Percentiles rank a stretch among this genome's conserved stretches.
Conservation (phyloP, 2,888 invertebrate genomes). For the Globia sparganii region DNA sequence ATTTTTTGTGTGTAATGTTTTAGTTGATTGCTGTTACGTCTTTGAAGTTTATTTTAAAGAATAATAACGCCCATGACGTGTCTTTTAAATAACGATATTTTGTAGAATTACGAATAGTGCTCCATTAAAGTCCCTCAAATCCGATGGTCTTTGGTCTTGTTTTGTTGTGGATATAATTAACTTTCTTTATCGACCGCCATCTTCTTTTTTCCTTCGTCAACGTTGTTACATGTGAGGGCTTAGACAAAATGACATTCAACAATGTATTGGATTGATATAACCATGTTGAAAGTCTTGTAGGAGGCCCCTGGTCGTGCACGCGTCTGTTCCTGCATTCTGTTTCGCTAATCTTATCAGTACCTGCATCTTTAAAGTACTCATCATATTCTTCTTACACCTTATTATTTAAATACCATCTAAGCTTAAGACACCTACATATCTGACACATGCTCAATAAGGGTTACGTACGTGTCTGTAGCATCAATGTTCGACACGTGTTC, state of each 20-base stretch:
- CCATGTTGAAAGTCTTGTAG: neutral
- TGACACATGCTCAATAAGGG: conserved; percentile 41
- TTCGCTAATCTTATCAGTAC: neutral
- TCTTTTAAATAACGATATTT: conserved; percentile 1
- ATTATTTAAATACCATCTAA: conserved; percentile 8
- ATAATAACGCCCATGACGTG: neutral
- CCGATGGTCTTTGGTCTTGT: too few species aligned
- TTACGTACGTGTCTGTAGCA: conserved; percentile 42
- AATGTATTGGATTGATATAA: neutral
- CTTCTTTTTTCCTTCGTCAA: neutral
- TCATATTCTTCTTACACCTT: neutral
- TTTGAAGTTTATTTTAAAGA: conserved; percentile 4
- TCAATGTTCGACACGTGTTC: conserved; percentile 49
- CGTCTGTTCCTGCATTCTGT: neutral
- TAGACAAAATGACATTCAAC: neutral
- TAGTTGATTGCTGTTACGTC: conserved; percentile 3
- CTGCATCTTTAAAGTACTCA: neutral
- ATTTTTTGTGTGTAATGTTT: conserved; percentile 10
- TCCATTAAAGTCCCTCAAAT: neutral
- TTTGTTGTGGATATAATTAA: neutral
- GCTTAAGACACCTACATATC: conserved; percentile 16
- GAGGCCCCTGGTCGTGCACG: neutral
- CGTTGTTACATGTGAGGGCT: neutral
- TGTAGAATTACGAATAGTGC: neutral
- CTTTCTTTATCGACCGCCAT: neutral